Conservation (phyloP, 2,888 invertebrate genomes). For the Enoplolaimus lenunculus region DNA sequence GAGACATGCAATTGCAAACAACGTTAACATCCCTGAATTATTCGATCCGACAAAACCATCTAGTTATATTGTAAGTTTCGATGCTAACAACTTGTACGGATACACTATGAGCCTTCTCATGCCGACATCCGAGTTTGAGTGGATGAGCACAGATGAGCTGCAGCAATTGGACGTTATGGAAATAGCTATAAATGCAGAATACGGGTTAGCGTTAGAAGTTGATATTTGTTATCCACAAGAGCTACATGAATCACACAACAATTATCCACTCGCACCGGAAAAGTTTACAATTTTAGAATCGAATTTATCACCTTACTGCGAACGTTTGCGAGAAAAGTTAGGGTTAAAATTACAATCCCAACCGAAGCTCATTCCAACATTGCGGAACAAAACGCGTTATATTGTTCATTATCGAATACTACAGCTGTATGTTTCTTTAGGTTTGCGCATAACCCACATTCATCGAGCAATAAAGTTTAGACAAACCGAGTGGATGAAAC, state of each 20-base stretch:
- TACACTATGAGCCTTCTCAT: too few relatives aligned
- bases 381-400: not conserved
- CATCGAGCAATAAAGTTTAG: not conserved
- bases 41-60: too few relatives aligned
- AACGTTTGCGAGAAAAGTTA: not conserved
- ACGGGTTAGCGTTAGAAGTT: too few relatives aligned
- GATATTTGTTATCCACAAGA: not conserved
- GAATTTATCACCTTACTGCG: not conserved
- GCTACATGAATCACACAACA: constrained; percentile 6
- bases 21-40: too few relatives aligned
- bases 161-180: too few relatives aligned
- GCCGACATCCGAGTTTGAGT: too few relatives aligned
- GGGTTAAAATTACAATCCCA: not conserved
- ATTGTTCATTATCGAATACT: constrained; percentile 1
- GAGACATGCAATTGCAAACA: too few relatives aligned
- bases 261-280: too few relatives aligned
- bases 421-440: not conserved
- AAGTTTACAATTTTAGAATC: not conserved
- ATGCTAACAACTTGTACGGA: too few relatives aligned
- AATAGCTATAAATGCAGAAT: too few relatives aligned
- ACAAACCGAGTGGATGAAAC: not conserved
- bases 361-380: not conserved
- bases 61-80: too few relatives aligned
- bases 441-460: not conserved
- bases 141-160: too few relatives aligned